Base-by-base conservation (phyloP, 2,113 vertebrate genomes). In the Noctilio leporinus region DNA sequence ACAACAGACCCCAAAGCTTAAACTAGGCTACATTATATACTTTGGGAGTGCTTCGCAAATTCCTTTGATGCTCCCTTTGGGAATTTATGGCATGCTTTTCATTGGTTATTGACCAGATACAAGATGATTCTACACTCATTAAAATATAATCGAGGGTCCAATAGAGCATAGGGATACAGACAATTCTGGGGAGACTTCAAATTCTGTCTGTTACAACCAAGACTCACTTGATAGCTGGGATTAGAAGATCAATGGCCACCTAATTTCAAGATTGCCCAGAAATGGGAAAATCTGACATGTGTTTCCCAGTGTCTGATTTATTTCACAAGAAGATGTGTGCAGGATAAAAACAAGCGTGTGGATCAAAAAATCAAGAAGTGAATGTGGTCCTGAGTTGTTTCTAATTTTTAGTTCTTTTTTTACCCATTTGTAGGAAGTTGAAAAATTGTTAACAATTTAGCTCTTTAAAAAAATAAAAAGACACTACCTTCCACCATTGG, bases 361-460 rank as follows among this genome's bases (percentile, higher is more conserved):
- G 51, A 77, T 65, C 53, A 38, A 86, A 92, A 88, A 72, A 85
- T 64, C 62, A 87, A 84, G 62, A 89, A 0, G 7, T 9, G 7
- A 57, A 72, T 47, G 26, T 43, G n/a, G 30, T 8, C 26, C 22
- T 19, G 24, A 92, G 16, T 62, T 7, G 59, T 17, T 26, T 12
- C 35, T 45, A 86, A 65, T 5, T 81, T 91, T 85, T 8, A 80
- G 40, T 33, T 89, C 10, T 70, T 73, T 95, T 87, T 24, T 87
- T 96, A 87, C 72, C 82, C 95, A 30, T 24, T 93, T 92, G 35
- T 53, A 77, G 59, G 47, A 94, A 64, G 49, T 43, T 81, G 51
- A 35, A 81, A 94, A 55, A 89, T 43, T 86, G 40, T 89, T 87
- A 95, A 91, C 80, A 88, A 93, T 85, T 94, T 91, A 73, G 67